Evolutionary conservation across 2,113 vertebrate species (phyloP), one percentile per base, ranked within the genome.

Genomic region (Hippoglossus stenolepis): DNA sequence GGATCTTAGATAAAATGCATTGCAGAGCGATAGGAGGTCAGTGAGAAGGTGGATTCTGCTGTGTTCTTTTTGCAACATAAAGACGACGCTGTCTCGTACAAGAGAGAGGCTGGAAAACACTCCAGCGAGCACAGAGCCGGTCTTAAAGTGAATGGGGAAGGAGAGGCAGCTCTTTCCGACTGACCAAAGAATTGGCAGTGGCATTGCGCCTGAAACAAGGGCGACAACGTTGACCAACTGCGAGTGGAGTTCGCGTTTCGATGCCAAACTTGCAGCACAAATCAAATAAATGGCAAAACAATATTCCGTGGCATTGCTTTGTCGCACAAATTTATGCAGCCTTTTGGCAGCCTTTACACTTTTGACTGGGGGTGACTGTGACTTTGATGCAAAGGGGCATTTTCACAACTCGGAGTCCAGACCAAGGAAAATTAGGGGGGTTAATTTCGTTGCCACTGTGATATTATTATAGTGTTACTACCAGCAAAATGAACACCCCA

Each of bases 1-100:
- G 58, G 67, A 35, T 72, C 28, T 71, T 3, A 35, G 38, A 79
- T 70, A 67, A 67, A 75, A 73, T 17, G 73, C n/a, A 68, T 17
- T 23, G 24, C 51, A 31, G 35, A 74, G 66, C 38, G 63, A 68
- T 69, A 80, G 61, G 59, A 58, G 80, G 83, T 82, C 75, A 87
- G 54, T 0, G 40, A 77, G 78, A 58, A 54, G 14, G 45, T 17
- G 38, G 58, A 38, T 54, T 69, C 13, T 59, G n/a, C 12, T 43
- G 24, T 64, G 31, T 40, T 43, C 47, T 71, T 74, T 65, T 67
- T 84, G 65, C 75, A 58, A 72, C 38, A 40, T 69, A 43, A 70
- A 75, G 51, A 71, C 26, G 64, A 40, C 60, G 3, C 20, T 10
- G 43, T 49, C 20, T 47, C 59, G 35, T 60, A 77, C 59, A 43